Base-by-base conservation (phyloP, 92 coral and sea anemone genomes). In the Porites divaricata region DNA sequence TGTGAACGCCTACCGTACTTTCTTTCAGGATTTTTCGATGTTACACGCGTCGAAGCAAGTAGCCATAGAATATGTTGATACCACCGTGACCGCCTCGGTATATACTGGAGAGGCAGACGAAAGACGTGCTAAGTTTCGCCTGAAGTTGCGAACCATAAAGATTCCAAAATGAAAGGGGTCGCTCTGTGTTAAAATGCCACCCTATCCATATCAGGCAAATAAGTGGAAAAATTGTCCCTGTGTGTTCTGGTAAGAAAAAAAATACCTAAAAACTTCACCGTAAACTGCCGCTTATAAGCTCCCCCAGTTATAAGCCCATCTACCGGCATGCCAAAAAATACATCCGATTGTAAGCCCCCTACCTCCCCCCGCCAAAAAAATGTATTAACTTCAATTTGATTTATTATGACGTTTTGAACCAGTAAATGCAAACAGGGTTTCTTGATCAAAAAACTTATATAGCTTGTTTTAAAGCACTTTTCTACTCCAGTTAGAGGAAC, bases 51-150 rank as follows among this genome's bases (percentile, higher is more conserved):
- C 16, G 80, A 83, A 63, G 76, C 70, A 68, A 73, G 2, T 48
- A 19, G 24, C 50, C 15, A 22, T 2, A 23, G 16, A 7, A 80
- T 80, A 16, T 80, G 76, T 22, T 6, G 51, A 2, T 24, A 83
- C 51, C 80, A 83, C 20, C 79, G 79, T 41, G 77, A 75, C 67
- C 58, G 71, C 19, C 71, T 83, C 17, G 87, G 80, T 6, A 83
- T 72, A 4, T 75, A 73, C 45, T 83, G 80, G 74, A 54, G 80
- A 23, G 80, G 87, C 63, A 14, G 76, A 48, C 58, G 72, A 11
- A n/a, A 21, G 66, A 68, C 59, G 22, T 83, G 87, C 8, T 70
- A 74, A 70, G 73, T 81, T 19, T 77, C 85, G 0, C 20, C 85
- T 57, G 57, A 57, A 28, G 19, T 81, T 22, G 54, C 85, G 6